phyloP scores from a whole-genome alignment of 2,113 vertebrate species.

The Notarius quadriscutis region DNA sequence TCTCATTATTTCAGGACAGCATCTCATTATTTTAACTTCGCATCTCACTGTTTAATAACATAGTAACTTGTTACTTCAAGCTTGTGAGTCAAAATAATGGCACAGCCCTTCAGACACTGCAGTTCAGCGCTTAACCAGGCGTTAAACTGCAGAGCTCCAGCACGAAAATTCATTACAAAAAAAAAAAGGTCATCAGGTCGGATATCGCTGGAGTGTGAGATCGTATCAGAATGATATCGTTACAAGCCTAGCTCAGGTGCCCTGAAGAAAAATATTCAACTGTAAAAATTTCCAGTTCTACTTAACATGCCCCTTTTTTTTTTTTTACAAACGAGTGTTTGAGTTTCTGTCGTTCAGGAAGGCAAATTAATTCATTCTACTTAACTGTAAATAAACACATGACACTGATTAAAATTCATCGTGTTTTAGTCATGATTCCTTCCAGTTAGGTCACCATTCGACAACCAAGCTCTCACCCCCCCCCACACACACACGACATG shows the following conservation, averaged over 20 bases:
- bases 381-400: conserved; percentile 5
- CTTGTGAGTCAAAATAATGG: background rate
- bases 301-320: no score
- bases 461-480: conserved; percentile 8
- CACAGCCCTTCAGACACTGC: background rate
- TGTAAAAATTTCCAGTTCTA: background rate
- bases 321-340: background rate
- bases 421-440: background rate
- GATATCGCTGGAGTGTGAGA: no score
- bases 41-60: no score
- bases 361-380: background rate
- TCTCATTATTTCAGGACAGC: background rate
- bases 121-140: no score
- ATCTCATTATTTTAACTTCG: no score
- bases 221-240: background rate
- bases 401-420: conserved; percentile 6
- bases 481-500: conserved; percentile 11
- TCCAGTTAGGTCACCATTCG: background rate
- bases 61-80: no score
- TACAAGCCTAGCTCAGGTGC: background rate
- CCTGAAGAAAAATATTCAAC: background rate
- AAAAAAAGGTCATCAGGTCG: no score
- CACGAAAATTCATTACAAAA: background rate
- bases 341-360: background rate
- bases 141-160: no score